phyloP scores from a whole-genome alignment of 2,797 vertebrate species.

The Gadopsis marmoratus region DNA sequence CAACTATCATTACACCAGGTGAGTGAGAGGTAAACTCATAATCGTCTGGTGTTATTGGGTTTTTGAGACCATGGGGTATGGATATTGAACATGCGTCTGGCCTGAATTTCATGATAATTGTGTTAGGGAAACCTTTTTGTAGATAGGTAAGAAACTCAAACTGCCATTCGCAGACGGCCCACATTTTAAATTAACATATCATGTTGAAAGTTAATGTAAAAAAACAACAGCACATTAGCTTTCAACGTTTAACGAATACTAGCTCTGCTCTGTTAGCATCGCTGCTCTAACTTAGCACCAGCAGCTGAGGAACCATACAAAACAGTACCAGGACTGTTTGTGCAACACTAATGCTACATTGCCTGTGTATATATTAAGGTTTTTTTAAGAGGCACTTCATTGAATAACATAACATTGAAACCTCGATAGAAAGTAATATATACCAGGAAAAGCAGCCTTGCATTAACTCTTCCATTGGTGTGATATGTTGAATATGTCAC shows the following conservation, averaged over 20 bases:
- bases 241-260: conserved; percentile 28
- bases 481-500: conserved; percentile 54
- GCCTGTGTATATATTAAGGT: conserved; percentile 49
- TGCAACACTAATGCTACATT: conserved; percentile 27
- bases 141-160: background rate
- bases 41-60: background rate
- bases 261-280: conserved; percentile 9
- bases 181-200: conserved; percentile 7
- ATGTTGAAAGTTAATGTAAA: conserved; percentile 20
- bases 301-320: background rate
- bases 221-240: conserved; percentile 2
- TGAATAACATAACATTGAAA: conserved; percentile 32
- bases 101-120: background rate
- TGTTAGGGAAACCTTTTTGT: background rate
- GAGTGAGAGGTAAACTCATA: conserved; percentile 40
- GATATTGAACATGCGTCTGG: background rate
- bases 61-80: background rate
- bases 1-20: conserved; percentile 91
- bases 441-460: conserved; percentile 34
- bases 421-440: conserved; percentile 18
- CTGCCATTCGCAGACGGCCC: background rate
- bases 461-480: conserved; percentile 62
- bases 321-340: conserved; percentile 25
- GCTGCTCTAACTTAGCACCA: conserved; percentile 17
- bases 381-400: conserved; percentile 50